phyloP scores from a whole-genome alignment of 2,888 invertebrate genomes.

The Ferrisia virgata region DNA sequence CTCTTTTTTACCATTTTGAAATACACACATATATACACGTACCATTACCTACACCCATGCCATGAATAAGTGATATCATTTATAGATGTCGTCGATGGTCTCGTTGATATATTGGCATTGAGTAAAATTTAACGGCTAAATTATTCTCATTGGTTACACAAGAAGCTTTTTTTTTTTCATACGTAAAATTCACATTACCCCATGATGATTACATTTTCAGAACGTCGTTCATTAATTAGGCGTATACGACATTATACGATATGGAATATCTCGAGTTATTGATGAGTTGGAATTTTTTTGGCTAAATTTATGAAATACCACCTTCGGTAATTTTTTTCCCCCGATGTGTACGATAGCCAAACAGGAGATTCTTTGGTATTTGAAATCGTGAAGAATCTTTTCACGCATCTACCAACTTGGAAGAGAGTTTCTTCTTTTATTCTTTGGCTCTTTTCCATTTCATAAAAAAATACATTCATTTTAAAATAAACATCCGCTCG shows the following conservation, averaged over 20 bases:
- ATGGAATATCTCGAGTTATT: background rate
- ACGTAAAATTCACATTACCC: background rate
- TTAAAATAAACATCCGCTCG: background rate
- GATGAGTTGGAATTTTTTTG: background rate
- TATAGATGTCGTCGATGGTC: background rate
- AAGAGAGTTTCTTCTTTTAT: background rate
- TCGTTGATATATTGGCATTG: background rate
- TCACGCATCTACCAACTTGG: too few relatives aligned
- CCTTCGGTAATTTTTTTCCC: background rate
- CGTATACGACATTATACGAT: background rate
- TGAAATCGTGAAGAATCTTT: background rate
- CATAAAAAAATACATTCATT: background rate
- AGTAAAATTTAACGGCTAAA: background rate
- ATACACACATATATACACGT: background rate
- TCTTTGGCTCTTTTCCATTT: background rate
- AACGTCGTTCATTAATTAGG: background rate
- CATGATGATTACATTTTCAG: background rate
- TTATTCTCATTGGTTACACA: background rate
- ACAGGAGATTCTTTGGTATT: background rate
- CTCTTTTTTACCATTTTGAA: background rate
- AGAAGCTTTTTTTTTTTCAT: background rate
- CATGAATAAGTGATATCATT: background rate
- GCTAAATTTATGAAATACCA: background rate
- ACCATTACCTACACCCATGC: too few relatives aligned
- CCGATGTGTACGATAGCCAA: background rate